phyloP scores from a whole-genome alignment of 2,113 vertebrate genomes.

The Oryzias celebensis region DNA sequence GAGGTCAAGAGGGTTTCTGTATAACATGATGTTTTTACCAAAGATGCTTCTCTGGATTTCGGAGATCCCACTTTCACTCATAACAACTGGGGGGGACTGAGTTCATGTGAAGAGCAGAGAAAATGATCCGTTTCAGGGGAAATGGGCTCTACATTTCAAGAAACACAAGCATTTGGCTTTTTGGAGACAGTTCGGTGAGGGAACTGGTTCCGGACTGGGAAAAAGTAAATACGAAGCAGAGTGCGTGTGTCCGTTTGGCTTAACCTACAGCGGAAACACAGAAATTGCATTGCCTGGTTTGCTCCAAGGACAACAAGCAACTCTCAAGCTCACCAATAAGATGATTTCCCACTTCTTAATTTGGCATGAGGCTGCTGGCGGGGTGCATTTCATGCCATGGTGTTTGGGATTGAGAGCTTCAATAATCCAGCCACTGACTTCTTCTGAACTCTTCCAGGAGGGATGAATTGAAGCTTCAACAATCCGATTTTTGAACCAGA shows the following conservation, averaged over 20 bases:
- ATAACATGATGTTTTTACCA: neutral
- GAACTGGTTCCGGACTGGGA: constrained; percentile 6
- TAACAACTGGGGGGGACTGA: constrained; percentile 6
- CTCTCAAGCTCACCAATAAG: constrained; percentile 5
- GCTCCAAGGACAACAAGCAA: constrained; percentile 21
- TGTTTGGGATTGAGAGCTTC: neutral
- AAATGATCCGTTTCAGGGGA: neutral
- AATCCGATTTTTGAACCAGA: neutral
- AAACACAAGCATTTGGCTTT: constrained; percentile 2
- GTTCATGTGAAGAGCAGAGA: neutral
- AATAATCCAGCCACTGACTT: neutral
- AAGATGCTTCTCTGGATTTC: neutral
- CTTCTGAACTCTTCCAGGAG: neutral
- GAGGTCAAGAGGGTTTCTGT: neutral
- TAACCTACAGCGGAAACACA: constrained; percentile 5
- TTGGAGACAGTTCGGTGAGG: constrained; percentile 1
- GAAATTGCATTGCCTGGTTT: constrained; percentile 1
- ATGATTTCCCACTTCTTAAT: constrained; percentile 1
- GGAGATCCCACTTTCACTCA: constrained; percentile 4
- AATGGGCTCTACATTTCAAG: constrained; percentile 1
- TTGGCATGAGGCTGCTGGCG: neutral
- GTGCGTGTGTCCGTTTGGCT: constrained; percentile 7
- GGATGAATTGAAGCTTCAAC: neutral
- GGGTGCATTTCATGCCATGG: no score
- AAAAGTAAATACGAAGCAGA: constrained; percentile 1